A percentile compares a stretch with the other conserved stretches of the same genome.
phyloP scores from a whole-genome alignment of 2,888 invertebrate genomes.

The Monoplex corrugatus region DNA sequence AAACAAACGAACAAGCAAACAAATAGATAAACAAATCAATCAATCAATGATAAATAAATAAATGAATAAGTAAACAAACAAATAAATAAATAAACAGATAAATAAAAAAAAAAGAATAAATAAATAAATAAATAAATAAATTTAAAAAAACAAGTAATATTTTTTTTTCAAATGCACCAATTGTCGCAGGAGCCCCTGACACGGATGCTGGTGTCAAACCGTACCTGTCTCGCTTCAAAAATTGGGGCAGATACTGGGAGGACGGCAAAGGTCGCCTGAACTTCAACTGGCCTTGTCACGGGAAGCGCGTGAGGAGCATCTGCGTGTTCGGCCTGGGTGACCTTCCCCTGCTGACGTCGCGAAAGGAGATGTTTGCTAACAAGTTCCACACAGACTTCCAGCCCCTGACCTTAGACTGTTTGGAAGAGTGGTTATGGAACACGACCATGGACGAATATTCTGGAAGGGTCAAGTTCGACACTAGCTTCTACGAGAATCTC shows the following conservation, averaged over 20 bases:
- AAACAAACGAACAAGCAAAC: no score
- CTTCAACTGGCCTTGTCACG: conserved; percentile 68
- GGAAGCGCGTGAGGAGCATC: conserved; percentile 69
- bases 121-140: no score
- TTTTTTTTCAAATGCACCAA: no score
- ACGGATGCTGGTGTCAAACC: conserved; percentile 57
- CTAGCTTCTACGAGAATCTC: conserved; percentile 50
- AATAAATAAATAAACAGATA: no score
- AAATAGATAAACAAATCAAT: no score
- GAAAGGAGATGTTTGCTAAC: conserved; percentile 73
- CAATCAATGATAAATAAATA: no score
- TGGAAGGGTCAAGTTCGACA: conserved; percentile 47
- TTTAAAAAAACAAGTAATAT: no score
- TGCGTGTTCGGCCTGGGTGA: conserved; percentile 74
- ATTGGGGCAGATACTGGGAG: conserved; percentile 66
- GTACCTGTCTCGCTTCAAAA: conserved; percentile 73
- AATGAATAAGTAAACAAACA: no score
- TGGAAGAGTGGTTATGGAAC: conserved; percentile 71
- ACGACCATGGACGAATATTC: conserved; percentile 56
- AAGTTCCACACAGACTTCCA: conserved; percentile 72
- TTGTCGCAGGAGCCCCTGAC: conserved; percentile 53
- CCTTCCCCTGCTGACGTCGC: conserved; percentile 64
- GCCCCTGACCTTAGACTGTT: conserved; percentile 69
- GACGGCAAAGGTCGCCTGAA: conserved; percentile 55
- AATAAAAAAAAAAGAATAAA: no score